Base-by-base conservation (phyloP, 2,888 invertebrate species). In the Torymus auratus region DNA sequence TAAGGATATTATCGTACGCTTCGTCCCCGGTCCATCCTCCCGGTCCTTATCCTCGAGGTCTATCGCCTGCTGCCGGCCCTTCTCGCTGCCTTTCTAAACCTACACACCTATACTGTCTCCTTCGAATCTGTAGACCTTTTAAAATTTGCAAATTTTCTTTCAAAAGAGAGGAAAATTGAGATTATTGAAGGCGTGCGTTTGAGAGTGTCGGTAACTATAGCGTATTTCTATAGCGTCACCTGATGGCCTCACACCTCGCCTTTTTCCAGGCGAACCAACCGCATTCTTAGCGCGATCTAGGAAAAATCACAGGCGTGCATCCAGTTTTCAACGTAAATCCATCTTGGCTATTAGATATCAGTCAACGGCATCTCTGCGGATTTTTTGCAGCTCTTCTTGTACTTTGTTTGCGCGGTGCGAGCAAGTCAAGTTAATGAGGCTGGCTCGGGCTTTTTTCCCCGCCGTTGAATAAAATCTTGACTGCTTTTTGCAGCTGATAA, bases 1-100 rank as follows among this genome's bases (percentile, higher is more conserved):
- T 88, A 88, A 89, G 86, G 86, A 86, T 87, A 87, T 87, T 87
- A 89, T 88, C 89, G 56, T 28, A 28, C 28, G 28, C 28, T 28
- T 2, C 28, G 28, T 28, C 28, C 3, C 7, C 28, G 28, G 28
- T 28, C 75, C 60, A 62, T 65, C 53, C 15, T 55, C 53, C 61
- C 60, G 11, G 55, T 28, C 65, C 67, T 75, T 83, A 79, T 81
- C 81, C 78, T 28, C 28, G 28, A 28, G 28, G 28, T 28, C 28
- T 28, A 28, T 28, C 28, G 28, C 7, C 28, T 28, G 28, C 28
- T 28, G 28, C 28, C 7, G 28, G 2, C 28, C 28, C 7, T 28
- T 7, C 7, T 7, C 28, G 0, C 7, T 28, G 1, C 28, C 28
- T 28, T 28, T 28, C 28, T 28, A 7, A 28, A 28, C 28, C n/a